Percentiles rank a stretch among this genome's conserved stretches.
phyloP scores from a whole-genome alignment of 2,113 vertebrate genomes.

The Drymodes brunneopygia region DNA sequence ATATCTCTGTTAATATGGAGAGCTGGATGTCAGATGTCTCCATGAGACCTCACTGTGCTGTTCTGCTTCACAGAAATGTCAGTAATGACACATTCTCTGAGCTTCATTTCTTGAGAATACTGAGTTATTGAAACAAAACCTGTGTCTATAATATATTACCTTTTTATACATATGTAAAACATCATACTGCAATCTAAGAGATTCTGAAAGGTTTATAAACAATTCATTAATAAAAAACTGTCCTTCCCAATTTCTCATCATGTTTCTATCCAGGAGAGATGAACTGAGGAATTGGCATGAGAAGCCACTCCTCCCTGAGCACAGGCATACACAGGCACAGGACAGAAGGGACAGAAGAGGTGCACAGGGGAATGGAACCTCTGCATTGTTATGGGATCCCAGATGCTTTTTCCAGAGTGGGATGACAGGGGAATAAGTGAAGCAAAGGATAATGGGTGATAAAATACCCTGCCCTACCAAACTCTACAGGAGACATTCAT shows the following conservation, averaged over 20 bases:
- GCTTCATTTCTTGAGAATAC: not conserved
- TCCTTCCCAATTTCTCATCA: not conserved
- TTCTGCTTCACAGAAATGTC: not conserved
- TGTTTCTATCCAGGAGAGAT: not conserved
- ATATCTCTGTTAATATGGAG: not conserved
- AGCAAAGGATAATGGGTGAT: not conserved
- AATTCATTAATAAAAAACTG: not conserved
- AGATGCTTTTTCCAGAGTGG: not conserved
- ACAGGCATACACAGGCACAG: not conserved
- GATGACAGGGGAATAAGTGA: not conserved
- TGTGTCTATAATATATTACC: not conserved
- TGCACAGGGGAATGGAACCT: not conserved
- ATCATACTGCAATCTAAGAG: not conserved
- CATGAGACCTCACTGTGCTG: not conserved
- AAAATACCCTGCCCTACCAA: not conserved
- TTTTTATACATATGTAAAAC: not conserved
- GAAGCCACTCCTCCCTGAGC: not conserved
- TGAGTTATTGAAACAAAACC: not conserved
- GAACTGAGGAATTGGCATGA: not conserved
- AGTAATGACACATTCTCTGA: not conserved
- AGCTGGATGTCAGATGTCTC: not conserved
- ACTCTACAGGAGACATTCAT: not conserved
- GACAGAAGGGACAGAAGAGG: not conserved
- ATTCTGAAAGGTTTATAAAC: not conserved
- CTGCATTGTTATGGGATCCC: not conserved